These are phyloP conservation scores for Panagrolaimus sp. DNA, from an alignment of 1,140 invertebrate species.

Conservation along the genomic window DNA sequence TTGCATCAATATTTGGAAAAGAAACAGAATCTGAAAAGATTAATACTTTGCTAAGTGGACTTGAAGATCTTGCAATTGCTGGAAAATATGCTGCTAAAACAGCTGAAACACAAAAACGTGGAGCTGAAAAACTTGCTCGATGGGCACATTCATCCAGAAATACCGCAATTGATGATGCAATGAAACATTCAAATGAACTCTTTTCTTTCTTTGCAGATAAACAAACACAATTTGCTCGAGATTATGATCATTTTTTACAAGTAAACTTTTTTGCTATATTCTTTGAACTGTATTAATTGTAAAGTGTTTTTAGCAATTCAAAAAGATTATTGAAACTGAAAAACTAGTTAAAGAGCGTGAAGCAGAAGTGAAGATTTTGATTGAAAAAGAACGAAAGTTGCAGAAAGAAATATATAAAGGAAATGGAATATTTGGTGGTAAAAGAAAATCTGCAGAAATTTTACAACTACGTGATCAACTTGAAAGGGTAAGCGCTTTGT, in stretches of 20 bases:
- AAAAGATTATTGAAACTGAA: slow-evolving; percentile 40
- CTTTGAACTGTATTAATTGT: too few species aligned
- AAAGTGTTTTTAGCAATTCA: slow-evolving; percentile 35
- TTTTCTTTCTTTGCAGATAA: slow-evolving; percentile 39
- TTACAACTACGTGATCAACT: not conserved
- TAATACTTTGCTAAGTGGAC: slow-evolving; percentile 13
- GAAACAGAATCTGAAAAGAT: slow-evolving; percentile 20
- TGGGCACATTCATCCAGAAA: slow-evolving; percentile 40
- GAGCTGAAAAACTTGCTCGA: slow-evolving; percentile 30
- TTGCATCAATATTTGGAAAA: not conserved
- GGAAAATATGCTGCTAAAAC: slow-evolving; percentile 26
- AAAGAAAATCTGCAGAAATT: not conserved
- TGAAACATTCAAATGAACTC: slow-evolving; percentile 35
- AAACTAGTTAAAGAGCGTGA: slow-evolving; percentile 24
- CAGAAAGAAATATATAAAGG: not conserved
- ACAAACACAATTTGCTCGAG: slow-evolving; percentile 32
- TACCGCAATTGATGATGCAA: slow-evolving; percentile 42
- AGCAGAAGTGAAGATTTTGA: slow-evolving; percentile 7
- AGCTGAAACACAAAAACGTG: slow-evolving; percentile 33
- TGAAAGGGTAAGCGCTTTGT: not conserved
- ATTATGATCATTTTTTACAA: slow-evolving; percentile 42
- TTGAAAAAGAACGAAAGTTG: slow-evolving; percentile 12
- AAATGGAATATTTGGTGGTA: not conserved
- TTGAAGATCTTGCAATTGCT: slow-evolving; percentile 17
- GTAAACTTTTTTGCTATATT: slow-evolving; percentile 20